Conservation (phyloP, 2,113 vertebrate species). For the Neofelis nebulosa region DNA sequence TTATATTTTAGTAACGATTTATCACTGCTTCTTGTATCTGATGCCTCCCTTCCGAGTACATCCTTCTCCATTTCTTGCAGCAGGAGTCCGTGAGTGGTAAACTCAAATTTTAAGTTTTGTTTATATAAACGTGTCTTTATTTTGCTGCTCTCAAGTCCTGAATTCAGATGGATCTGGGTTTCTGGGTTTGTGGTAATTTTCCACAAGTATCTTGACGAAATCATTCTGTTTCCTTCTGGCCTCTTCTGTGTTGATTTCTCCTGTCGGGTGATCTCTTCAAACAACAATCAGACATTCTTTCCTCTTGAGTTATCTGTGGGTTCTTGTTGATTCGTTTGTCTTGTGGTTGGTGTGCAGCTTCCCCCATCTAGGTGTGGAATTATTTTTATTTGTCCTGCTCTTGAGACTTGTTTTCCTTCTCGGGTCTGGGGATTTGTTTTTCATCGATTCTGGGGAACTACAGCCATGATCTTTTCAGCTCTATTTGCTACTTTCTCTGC, state of each 20-base stretch:
- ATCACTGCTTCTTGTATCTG: neutral
- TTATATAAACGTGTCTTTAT: neutral
- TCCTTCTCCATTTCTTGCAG: neutral
- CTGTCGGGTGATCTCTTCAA: neutral
- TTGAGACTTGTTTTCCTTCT: neutral
- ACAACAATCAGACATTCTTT: neutral
- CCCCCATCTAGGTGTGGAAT: neutral
- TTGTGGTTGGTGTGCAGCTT: neutral
- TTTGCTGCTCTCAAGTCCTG: neutral
- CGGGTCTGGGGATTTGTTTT: neutral
- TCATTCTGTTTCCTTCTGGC: neutral
- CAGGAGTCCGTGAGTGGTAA: neutral
- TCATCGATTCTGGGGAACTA: neutral
- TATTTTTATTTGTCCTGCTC: neutral
- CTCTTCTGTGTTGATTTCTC: neutral
- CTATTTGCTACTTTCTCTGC: neutral
- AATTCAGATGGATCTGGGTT: neutral
- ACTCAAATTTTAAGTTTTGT: neutral
- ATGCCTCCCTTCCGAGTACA: fast-evolving
- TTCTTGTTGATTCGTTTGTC: neutral
- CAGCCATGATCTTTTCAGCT: neutral
- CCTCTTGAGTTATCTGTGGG: neutral
- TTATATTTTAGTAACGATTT: neutral
- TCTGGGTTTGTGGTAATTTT: neutral
- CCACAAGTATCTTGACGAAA: neutral